Base-by-base conservation (phyloP, 1,140 invertebrate species). In the Planococcus citri region DNA sequence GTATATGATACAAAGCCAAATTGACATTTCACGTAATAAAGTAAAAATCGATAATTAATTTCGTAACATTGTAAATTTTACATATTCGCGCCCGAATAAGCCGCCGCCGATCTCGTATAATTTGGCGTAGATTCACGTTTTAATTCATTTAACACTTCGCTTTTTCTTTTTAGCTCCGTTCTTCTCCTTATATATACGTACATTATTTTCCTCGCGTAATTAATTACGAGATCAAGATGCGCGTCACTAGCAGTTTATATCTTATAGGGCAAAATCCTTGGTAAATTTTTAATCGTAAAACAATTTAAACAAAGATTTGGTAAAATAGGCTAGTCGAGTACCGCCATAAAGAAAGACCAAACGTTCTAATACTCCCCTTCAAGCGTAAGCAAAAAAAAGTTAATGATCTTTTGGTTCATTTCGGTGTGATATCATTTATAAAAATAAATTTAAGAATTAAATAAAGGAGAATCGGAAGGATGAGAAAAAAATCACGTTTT, bases 11-110 rank as follows among this genome's bases (percentile, higher is more conserved):
- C 10, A 17, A 51, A 51, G 41, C 2, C 41, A 20, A 51, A 51
- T 51, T 51, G 12, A 51, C 41, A 3, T 51, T 51, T 17, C 29
- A 33, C 29, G 3, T 33, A 6, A 33, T 33, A 12, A 33, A 33
- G 29, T 33, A 33, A 33, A 33, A 51, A 51, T 51, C 41, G 41
- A 51, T 51, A 51, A 51, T 51, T 51, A 51, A 51, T 51, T 51
- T 51, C 17, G 41, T n/a, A 51, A 51, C 41, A 51, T 51, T 51
- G 41, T 51, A 9, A 51, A 51, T 51, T 51, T 51, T 51, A 51
- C 41, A 51, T 51, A 17, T 51, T 51, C 41, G 41, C 41, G 41
- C 41, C 41, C 17, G 41, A 9, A 51, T 37, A 6, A n/a, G 33
- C 33, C 33, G 14, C 6, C 33, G 33, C 33, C 33, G 6, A 37